Conservation (phyloP, 2,888 invertebrate genomes). For the Agrotis segetum region DNA sequence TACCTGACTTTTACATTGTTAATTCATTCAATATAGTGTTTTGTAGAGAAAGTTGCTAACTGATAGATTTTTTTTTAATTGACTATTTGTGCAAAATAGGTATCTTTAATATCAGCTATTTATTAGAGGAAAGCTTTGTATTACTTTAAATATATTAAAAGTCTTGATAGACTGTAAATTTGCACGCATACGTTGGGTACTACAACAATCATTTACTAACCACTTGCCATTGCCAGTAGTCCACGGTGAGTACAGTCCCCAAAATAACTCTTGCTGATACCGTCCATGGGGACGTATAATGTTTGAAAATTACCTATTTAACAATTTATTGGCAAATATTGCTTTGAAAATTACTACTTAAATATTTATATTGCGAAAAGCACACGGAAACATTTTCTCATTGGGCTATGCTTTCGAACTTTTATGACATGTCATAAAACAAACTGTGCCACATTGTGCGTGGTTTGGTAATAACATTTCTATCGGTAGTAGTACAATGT, state of each 20-base stretch:
- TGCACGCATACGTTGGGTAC: not conserved
- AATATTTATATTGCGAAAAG: slow-evolving; percentile 56
- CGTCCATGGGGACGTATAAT: not conserved
- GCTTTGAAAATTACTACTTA: slow-evolving; percentile 21
- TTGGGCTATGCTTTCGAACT: slow-evolving; percentile 65
- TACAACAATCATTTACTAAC: too few relatives aligned
- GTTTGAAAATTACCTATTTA: slow-evolving; percentile 3
- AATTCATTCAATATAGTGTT: slow-evolving; percentile 24
- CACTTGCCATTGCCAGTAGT: too few relatives aligned
- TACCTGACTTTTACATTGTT: slow-evolving; percentile 53
- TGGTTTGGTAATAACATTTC: slow-evolving; percentile 53
- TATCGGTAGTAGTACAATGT: slow-evolving; percentile 22
- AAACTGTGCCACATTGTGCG: slow-evolving; percentile 70
- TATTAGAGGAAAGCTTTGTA: slow-evolving; percentile 32
- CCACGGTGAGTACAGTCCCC: too few relatives aligned
- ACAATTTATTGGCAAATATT: not conserved
- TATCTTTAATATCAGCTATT: slow-evolving; percentile 23
- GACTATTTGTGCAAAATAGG: slow-evolving; percentile 26
- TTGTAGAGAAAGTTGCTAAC: slow-evolving; percentile 45
- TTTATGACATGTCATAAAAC: slow-evolving; percentile 75
- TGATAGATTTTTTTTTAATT: slow-evolving; percentile 13
- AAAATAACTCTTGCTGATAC: too few relatives aligned
- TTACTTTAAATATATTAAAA: slow-evolving; percentile 9
- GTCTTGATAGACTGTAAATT: not conserved
- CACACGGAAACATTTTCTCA: slow-evolving; percentile 71